A percentile compares a stretch with the other conserved stretches of the same genome.
Evolutionary conservation across 2,888 invertebrate genomes (phyloP).

Genomic region (Diarsia mendica): DNA sequence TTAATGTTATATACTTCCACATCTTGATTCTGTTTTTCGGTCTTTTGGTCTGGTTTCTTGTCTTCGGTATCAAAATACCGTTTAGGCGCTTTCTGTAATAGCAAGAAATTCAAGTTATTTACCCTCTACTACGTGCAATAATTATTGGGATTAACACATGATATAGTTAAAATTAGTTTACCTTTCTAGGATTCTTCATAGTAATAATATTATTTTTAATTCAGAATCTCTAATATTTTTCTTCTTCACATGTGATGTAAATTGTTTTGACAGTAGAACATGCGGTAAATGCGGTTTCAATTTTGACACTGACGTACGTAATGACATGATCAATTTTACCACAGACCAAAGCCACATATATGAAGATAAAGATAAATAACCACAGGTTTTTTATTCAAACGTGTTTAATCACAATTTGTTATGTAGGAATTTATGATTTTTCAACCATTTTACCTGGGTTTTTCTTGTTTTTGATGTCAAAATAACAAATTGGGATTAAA

Average conservation of each 20-base stretch:
- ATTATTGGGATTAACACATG: not conserved
- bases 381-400: no score
- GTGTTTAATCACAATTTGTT: no score
- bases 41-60: slow-evolving; percentile 56
- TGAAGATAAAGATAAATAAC: no score
- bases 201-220: slow-evolving; percentile 21
- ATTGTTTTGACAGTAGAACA: slow-evolving; percentile 1
- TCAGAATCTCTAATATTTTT: not conserved
- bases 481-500: no score
- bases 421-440: no score
- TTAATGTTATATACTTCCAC: slow-evolving; percentile 83
- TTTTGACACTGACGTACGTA: slow-evolving; percentile 27
- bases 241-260: slow-evolving; percentile 28
- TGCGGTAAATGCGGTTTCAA: slow-evolving; percentile 1
- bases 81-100: slow-evolving; percentile 70
- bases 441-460: no score
- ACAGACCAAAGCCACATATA: no score
- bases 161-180: slow-evolving; percentile 23
- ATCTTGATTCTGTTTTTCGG: slow-evolving; percentile 56
- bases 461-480: no score
- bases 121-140: not conserved
- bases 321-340: not conserved
- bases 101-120: slow-evolving; percentile 1
- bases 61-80: slow-evolving; percentile 78
- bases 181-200: slow-evolving; percentile 69